phyloP scores from a whole-genome alignment of 2,888 invertebrate species.

The Hirtodrosophila confusa region DNA sequence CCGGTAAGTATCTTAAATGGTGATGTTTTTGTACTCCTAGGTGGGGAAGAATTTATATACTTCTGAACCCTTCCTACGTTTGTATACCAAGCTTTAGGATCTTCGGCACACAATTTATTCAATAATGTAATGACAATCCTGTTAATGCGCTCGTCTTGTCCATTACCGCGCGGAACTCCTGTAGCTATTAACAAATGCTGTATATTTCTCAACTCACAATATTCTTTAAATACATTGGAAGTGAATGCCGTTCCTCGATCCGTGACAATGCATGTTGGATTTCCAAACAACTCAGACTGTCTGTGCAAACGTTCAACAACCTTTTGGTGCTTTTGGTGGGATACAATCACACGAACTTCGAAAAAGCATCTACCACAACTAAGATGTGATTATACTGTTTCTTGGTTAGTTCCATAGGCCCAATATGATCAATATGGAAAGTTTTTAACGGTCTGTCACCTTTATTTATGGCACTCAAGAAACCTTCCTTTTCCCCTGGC shows the following conservation, averaged over 20 bases:
- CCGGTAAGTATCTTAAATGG: not conserved
- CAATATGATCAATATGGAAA: not conserved
- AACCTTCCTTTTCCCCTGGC: too few relatives aligned
- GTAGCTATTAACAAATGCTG: constrained; percentile 1
- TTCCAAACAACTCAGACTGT: constrained; percentile 1
- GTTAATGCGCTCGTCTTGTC: constrained; percentile 1
- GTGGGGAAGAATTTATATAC: not conserved
- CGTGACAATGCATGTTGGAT: not conserved
- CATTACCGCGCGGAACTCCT: constrained; percentile 1
- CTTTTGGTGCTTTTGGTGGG: not conserved
- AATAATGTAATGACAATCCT: constrained; percentile 1
- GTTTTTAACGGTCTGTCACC: not conserved
- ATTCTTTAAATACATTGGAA: not conserved
- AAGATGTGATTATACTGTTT: not conserved
- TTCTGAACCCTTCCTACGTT: not conserved
- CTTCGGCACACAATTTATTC: not conserved
- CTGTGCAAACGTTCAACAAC: not conserved
- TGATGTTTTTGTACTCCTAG: not conserved
- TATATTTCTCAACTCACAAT: not conserved
- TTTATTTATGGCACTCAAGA: too few relatives aligned
- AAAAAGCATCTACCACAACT: not conserved
- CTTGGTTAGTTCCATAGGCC: not conserved
- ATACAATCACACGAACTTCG: not conserved
- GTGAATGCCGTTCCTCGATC: constrained; percentile 4
- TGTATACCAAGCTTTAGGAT: not conserved